Evolutionary conservation across 2,113 vertebrate species (phyloP), one percentile per base, ranked within the genome.

Genomic region (Lepus europaeus): DNA sequence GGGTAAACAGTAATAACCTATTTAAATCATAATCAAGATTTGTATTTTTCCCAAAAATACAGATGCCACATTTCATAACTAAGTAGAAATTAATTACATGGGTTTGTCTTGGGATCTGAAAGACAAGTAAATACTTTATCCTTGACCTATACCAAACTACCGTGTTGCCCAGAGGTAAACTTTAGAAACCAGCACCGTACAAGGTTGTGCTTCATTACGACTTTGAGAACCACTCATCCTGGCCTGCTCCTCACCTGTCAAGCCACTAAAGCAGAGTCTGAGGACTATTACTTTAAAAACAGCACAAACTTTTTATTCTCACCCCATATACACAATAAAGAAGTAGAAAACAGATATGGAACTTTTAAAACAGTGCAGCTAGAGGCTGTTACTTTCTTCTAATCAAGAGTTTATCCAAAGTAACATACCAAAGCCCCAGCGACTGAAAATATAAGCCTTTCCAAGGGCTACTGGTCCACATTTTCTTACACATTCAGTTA

Each of bases 51-150:
- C 27, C 14, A 11, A 76, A 63, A 84, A 74, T 51, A 81, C 9
- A 29, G 29, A 93, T 80, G 9, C 13, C 29, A 51, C 29, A 61
- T 83, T 56, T 66, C 22, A 70, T 27, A 89, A 89, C 90, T 51
- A 92, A 88, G 4, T 61, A 51, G 33, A 81, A 96, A 91, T 81
- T 89, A 96, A 77, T 36, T 84, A 86, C 1, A 92, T 45, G 82
- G 59, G 20, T 3, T 78, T 61, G 85, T 56, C 13, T 36, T 64
- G 53, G 85, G 45, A 94, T 74, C 14, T 78, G 53, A 87, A 89
- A 92, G 79, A 68, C 64, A 81, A 74, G 33, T 64, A 89, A 91
- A 53, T 84, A 77, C 36, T 36, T 68, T 84, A 90, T 31, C 29
- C 56, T 90, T 81, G 61, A 78, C 68, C 85, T 68, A 87, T 9